Evolutionary conservation across 2,797 vertebrate genomes (phyloP).

Genomic region (Sternarchorhynchus goeldii): DNA sequence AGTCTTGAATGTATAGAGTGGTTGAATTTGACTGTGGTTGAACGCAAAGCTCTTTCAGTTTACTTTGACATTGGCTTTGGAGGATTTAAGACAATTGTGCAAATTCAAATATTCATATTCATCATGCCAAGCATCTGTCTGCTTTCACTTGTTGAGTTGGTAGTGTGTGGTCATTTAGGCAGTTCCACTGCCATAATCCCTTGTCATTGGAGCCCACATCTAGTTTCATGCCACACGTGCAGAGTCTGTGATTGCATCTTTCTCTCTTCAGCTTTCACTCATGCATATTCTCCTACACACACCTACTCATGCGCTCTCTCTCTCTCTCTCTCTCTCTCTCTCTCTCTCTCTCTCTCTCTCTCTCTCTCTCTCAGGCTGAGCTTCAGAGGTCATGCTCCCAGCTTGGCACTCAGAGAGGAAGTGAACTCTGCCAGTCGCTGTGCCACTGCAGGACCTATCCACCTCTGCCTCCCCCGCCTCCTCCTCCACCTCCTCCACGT

Average conservation of each 20-base stretch:
- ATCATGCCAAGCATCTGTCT: constrained; percentile 7
- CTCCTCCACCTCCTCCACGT: constrained; percentile 83
- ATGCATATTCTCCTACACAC: constrained; percentile 33
- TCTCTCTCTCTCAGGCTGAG: constrained; percentile 82
- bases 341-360: constrained; percentile 42
- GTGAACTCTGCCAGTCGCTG: constrained; percentile 86
- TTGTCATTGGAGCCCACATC: constrained; percentile 35
- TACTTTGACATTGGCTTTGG: constrained; percentile 9
- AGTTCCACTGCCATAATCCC: constrained; percentile 34
- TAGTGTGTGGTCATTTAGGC: constrained; percentile 26
- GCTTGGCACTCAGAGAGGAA: constrained; percentile 81
- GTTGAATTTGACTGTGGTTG: constrained; percentile 17
- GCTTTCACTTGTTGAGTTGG: constrained; percentile 7
- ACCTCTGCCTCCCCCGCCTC: constrained; percentile 87
- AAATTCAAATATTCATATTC: constrained; percentile 6
- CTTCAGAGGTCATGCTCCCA: constrained; percentile 92
- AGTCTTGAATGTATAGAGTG: constrained; percentile 14
- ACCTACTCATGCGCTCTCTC: neutral
- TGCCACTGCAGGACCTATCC: constrained; percentile 93
- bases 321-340: constrained; percentile 17
- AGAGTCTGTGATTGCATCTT: constrained; percentile 32
- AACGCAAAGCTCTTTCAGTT: neutral
- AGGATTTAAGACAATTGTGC: constrained; percentile 3
- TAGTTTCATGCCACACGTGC: constrained; percentile 29
- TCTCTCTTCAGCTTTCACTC: constrained; percentile 60